Base-by-base conservation (phyloP, 2,797 vertebrate genomes). In the Epinephelus awoara region DNA sequence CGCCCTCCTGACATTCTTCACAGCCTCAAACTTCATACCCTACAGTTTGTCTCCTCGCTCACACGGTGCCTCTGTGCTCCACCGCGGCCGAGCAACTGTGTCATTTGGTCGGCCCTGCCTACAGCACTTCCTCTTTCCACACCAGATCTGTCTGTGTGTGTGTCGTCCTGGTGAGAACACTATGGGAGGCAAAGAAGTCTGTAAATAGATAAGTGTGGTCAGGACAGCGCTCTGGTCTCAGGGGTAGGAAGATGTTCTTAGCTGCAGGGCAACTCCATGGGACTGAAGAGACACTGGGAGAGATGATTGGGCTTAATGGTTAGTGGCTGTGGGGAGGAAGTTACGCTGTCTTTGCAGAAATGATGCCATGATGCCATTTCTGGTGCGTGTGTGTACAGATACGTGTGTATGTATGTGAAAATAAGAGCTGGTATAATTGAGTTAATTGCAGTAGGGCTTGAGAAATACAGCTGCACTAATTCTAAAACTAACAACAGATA, bases 201-300 rank as follows among this genome's bases (percentile, higher is more conserved):
- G 88, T 66, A 92, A 92, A 92, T 91, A 92, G 85, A 82, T 13
- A n/a, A 19, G 52, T 87, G 88, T 78, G 89, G 88, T 91, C 62
- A 54, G 18, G 23, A 42, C 62, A 64, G 68, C 18, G 4, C 77
- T 82, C 62, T 5, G 40, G 72, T 80, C 83, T 82, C 85, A 65
- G 56, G 77, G 75, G 54, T 79, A 67, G 56, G 74, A 75, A 67
- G 82, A 91, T 80, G 80, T 55, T 77, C 56, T 79, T 47, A 68
- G 73, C 65, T 87, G 68, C 14, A 72, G 75, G 69, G 88, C 56
- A 62, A 59, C 80, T 69, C 67, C 71, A 84, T 88, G 91, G 80
- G 90, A 34, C 52, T 56, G 49, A 54, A 11, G 87, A 81, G 85
- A 75, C 82, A 29, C 72, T 80, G 74, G 59, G 82, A 84, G 58